phyloP scores from a whole-genome alignment of 2,888 invertebrate genomes.

The Seira musarum region DNA sequence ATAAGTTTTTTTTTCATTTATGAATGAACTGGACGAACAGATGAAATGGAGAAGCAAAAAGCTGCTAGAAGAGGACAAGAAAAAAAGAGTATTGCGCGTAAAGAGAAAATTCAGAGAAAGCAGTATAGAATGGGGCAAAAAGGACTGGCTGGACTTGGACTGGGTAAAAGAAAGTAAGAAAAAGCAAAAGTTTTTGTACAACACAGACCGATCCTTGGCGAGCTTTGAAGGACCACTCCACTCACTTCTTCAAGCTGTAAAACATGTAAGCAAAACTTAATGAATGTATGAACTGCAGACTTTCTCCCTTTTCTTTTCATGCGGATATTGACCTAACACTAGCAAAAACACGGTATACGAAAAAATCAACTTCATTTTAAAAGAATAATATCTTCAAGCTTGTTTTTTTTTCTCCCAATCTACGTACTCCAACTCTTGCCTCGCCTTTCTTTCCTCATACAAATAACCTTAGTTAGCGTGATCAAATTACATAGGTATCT shows the following conservation, averaged over 20 bases:
- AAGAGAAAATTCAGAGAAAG: not conserved
- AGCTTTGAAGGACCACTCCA: not conserved
- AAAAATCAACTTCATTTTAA: not conserved
- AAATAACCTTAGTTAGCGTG: too few relatives aligned
- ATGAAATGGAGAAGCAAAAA: not conserved
- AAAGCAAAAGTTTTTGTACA: not conserved
- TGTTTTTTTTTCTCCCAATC: not conserved
- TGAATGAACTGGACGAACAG: constrained; percentile 27
- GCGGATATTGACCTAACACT: constrained; percentile 53
- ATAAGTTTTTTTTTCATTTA: constrained; percentile 7
- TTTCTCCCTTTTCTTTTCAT: constrained; percentile 42
- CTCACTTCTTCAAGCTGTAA: not conserved
- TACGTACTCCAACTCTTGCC: constrained; percentile 14
- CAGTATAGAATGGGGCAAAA: not conserved
- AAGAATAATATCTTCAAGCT: not conserved
- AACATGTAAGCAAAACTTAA: not conserved
- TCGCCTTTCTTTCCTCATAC: constrained; percentile 9
- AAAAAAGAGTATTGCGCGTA: too few relatives aligned
- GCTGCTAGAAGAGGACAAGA: too few relatives aligned
- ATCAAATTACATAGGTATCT: too few relatives aligned
- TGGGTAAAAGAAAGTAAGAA: not conserved
- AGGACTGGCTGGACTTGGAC: not conserved
- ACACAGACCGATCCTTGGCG: not conserved
- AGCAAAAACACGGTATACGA: not conserved
- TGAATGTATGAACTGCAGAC: not conserved